These are phyloP conservation scores for Parauchenoglanis ngamensis DNA, from an alignment of 2,797 vertebrate species.

Conservation along the genomic window DNA sequence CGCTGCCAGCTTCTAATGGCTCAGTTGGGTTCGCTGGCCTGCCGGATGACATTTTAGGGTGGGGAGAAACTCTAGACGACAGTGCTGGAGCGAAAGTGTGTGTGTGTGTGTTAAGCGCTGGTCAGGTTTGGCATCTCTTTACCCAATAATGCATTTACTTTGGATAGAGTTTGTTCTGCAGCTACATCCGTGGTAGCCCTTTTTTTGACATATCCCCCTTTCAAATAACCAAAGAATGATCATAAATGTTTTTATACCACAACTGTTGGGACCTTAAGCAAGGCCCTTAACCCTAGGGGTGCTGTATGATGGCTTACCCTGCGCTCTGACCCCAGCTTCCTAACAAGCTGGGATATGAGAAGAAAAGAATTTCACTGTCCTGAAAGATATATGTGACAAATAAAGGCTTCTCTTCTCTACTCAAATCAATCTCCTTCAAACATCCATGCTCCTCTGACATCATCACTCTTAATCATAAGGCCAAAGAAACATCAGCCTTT, in stretches of 20 bases:
- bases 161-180: conserved; percentile 14
- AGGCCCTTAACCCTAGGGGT: too few relatives aligned
- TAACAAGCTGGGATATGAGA: too few relatives aligned
- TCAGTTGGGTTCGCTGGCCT: conserved; percentile 22
- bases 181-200: background rate
- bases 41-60: conserved; percentile 54
- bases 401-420: too few relatives aligned
- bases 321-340: too few relatives aligned
- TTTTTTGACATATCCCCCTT: background rate
- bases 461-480: conserved; percentile 19
- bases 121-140: conserved; percentile 40
- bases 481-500: conserved; percentile 35
- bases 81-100: conserved; percentile 24
- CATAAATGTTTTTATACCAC: background rate
- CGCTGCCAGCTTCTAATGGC: conserved; percentile 65
- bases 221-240: too few relatives aligned
- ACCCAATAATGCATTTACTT: conserved; percentile 39
- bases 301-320: too few relatives aligned
- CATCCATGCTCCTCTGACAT: background rate
- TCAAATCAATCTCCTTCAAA: background rate
- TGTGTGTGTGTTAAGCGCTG: conserved; percentile 11
- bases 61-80: conserved; percentile 52
- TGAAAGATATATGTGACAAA: too few relatives aligned
- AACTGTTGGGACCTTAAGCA: too few relatives aligned
- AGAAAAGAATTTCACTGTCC: too few relatives aligned